Base-by-base conservation (phyloP, 2,797 vertebrate genomes). In the Pangasius macronema region DNA sequence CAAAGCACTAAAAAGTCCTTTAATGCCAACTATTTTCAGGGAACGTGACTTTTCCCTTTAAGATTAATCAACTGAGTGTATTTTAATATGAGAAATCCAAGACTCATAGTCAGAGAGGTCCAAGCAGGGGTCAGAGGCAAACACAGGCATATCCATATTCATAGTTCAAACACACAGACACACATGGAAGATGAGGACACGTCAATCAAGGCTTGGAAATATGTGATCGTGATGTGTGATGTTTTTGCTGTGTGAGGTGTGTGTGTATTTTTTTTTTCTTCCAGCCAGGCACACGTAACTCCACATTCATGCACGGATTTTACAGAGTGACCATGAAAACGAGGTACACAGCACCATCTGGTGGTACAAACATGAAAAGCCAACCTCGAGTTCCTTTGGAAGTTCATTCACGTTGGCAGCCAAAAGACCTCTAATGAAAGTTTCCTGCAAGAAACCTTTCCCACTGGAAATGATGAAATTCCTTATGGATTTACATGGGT, bases 261-360 rank as follows among this genome's bases (percentile, higher is more conserved):
- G 46, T 2, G 22, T n/a, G 24, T 42, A 5, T 42, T 5, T 42
- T 20, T 30, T 67, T 36, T 55, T 11, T 11, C 1, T 3, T 33
- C 9, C 7, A 33, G 5, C 9, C 46, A 80, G 24, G 24, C 33
- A 80, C 22, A 3, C 30, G 14, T n/a, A 42, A 22, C 65, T 9
- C 36, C 46, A 85, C 30, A 73, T 49, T 76, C 65, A 85, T 87
- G 39, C 65, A 68, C 36, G 16, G 77, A 39, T 3, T 75, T 57
- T 75, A 51, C 49, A 59, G 8, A 46, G 33, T 73, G 61, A 65
- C 55, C 33, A 57, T 51, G 14, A 82, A 87, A 65, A 63, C 24
- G 20, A 84, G 33, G 76, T 73, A 72, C 68, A 86, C 46, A 39
- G 46, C 33, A 57, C 63, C 88, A 88, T 67, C 90, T 86, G 16